Evolutionary conservation across 2,888 invertebrate species (phyloP).

Genomic region (Nomada goodeniana): DNA sequence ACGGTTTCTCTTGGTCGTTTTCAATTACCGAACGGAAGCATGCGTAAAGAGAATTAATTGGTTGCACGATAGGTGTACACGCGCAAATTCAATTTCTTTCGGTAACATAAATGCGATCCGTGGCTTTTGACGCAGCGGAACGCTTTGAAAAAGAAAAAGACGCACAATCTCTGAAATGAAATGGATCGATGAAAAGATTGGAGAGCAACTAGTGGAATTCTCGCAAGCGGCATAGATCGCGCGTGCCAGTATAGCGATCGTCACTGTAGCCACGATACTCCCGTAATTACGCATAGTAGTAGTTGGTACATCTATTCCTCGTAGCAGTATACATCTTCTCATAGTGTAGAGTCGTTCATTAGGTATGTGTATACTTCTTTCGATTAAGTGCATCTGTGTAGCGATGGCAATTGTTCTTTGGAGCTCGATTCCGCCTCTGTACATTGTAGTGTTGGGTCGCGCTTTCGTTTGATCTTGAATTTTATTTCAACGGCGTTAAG

Average conservation of each 20-base stretch:
- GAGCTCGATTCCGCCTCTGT: constrained; percentile 12
- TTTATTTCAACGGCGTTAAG: constrained; percentile 35
- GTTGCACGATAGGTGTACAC: constrained; percentile 55
- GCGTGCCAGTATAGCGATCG: constrained; percentile 14
- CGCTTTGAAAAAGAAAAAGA: not conserved
- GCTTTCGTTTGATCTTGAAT: constrained; percentile 51
- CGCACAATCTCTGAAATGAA: not conserved
- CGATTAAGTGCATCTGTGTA: constrained; percentile 42
- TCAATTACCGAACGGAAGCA: constrained; percentile 44
- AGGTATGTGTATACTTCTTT: constrained; percentile 3
- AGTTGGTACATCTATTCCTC: not conserved
- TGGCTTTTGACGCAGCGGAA: not conserved
- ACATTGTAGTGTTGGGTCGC: constrained; percentile 47
- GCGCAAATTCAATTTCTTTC: constrained; percentile 17
- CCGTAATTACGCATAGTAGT: constrained; percentile 28
- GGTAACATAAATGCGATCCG: not conserved
- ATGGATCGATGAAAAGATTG: constrained; percentile 5
- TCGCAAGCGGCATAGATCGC: constrained; percentile 24
- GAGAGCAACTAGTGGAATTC: constrained; percentile 27
- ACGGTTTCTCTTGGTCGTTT: constrained; percentile 56
- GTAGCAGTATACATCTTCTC: constrained; percentile 28
- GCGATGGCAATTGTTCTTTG: constrained; percentile 27
- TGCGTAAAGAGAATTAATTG: constrained; percentile 32
- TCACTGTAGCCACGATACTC: constrained; percentile 8
- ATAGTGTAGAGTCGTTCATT: constrained; percentile 36